Evolutionary conservation across 2,888 invertebrate genomes (phyloP).

Genomic region (Noctua comes): DNA sequence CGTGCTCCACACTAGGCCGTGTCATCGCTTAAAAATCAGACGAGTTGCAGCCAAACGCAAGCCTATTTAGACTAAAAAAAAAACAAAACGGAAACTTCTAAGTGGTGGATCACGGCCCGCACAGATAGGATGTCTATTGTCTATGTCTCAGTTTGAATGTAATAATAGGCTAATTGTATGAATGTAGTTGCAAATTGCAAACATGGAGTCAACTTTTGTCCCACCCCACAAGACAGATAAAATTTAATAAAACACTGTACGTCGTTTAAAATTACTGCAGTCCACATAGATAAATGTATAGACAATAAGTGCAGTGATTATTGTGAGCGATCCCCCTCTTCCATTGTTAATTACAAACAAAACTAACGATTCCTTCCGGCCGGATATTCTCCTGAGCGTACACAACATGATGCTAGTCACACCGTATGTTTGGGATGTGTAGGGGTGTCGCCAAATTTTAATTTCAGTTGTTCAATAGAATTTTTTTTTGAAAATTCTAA

Average conservation of each 20-base stretch:
- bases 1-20: no score
- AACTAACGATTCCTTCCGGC: constrained; percentile 63
- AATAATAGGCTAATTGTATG: background rate
- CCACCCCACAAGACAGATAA: background rate
- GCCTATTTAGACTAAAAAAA: background rate
- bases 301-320: constrained; percentile 40
- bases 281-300: background rate
- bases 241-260: background rate
- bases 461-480: background rate
- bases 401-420: constrained; percentile 38
- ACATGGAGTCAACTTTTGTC: background rate
- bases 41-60: no score
- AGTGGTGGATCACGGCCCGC: background rate
- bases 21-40: no score
- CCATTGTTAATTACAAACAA: constrained; percentile 67
- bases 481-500: background rate
- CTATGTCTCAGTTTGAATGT: background rate
- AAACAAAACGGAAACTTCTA: background rate
- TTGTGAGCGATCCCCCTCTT: constrained; percentile 46
- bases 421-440: constrained; percentile 31
- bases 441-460: constrained; percentile 35
- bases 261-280: no score
- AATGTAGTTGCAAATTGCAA: background rate
- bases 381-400: constrained; percentile 50
- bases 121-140: background rate